Evolutionary conservation across 2,888 invertebrate genomes (phyloP), one percentile per base, ranked within the genome.

Genomic region (Mesorhabditis sp.): DNA sequence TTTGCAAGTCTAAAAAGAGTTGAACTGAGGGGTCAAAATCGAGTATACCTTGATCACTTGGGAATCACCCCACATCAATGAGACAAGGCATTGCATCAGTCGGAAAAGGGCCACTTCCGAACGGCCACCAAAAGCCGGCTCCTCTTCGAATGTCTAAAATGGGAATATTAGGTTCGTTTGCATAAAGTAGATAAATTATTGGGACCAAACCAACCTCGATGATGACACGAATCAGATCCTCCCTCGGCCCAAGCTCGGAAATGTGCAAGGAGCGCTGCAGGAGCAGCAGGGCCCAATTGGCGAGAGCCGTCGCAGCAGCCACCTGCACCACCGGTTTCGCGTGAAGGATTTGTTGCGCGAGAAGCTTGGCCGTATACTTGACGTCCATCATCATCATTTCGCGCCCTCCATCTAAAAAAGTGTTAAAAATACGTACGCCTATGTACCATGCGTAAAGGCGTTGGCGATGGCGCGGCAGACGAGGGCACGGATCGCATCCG

Each of bases 381-480:
- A 81, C 65, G 28, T 79, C 75, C 4, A 62, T 5, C 28, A 66
- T 61, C 10, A 82, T 72, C 68, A 82, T 75, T 4, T 70, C 44
- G 3, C 75, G 72, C 4, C 82, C 82, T 10, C 68, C 45, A 15
- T 68, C 87, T 50, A 2, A 50, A 50, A 50, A 50, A 13, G 7
- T n/a, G n/a, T 50, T 50, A 50, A 10, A 50, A 10, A 50, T 50
- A 13, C n/a, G 7, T 13, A 50, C 7, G n/a, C 58, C 1, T 13
- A 50, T n/a, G 7, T n/a, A 50, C 58, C n/a, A 79, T 92, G 92
- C 28, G 89, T 87, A 87, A 93, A 92, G 84, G 93, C 91, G 87
- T 96, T 96, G 76, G 91, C 91, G 2, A 95, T 83, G 65, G 91
- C 90, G 10, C 94, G 90, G 82, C 93, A 90, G 2, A 91, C 88